These are phyloP conservation scores for Parazoanthus swiftii DNA, from an alignment of 92 coral and sea anemone genomes.

Conservation along the genomic window DNA sequence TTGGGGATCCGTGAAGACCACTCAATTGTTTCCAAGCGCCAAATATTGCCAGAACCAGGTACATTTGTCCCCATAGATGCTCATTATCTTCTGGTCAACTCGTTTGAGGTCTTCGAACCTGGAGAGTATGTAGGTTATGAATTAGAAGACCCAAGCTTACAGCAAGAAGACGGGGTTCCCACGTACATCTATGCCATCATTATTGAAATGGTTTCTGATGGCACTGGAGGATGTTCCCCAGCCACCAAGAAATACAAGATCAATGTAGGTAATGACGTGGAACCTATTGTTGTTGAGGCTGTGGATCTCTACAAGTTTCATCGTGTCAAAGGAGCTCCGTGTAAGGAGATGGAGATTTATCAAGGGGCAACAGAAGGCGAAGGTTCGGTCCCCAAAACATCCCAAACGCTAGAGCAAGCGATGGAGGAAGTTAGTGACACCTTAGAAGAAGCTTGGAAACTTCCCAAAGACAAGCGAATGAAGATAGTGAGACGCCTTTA, in stretches of 20 bases:
- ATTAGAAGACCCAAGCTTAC: conserved; percentile 75
- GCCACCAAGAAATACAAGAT: conserved; percentile 52
- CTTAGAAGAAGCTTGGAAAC: conserved; percentile 70
- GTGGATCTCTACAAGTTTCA: conserved; percentile 62
- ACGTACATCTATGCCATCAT: conserved; percentile 78
- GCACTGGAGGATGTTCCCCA: not conserved
- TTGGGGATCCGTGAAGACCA: conserved; percentile 58
- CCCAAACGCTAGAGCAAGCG: conserved; percentile 22
- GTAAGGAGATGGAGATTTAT: conserved; percentile 29
- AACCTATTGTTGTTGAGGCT: conserved; percentile 53
- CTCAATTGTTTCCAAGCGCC: conserved; percentile 8
- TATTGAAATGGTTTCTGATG: conserved; percentile 50
- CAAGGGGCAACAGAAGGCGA: not conserved
- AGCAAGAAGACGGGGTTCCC: conserved; percentile 53
- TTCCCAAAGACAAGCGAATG: conserved; percentile 40
- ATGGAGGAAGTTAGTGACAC: conserved; percentile 37
- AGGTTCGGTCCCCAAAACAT: not conserved
- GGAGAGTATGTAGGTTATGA: conserved; percentile 82
- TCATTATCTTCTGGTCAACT: conserved; percentile 64
- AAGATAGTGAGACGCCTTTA: conserved; percentile 60
- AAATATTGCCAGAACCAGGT: conserved; percentile 60
- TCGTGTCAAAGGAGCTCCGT: conserved; percentile 52
- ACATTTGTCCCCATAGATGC: conserved; percentile 59
- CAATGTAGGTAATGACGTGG: conserved; percentile 52
- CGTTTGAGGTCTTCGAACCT: conserved; percentile 55